phyloP scores from a whole-genome alignment of 2,113 vertebrate species.

The Phyllostomus discolor region DNA sequence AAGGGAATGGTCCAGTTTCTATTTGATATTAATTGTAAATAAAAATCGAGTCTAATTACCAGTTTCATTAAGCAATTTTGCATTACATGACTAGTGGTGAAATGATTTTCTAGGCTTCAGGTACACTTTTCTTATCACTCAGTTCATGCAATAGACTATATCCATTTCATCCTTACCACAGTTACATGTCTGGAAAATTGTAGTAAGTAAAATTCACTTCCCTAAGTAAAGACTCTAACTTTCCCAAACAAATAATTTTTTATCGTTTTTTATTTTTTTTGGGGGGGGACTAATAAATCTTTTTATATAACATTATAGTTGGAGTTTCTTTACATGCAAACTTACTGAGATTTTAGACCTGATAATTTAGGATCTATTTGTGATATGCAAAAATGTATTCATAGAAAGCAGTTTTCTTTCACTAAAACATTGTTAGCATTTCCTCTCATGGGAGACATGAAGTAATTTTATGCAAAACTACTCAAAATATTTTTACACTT shows the following conservation, averaged over 20 bases:
- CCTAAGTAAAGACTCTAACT: not conserved
- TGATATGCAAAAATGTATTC: slow-evolving; percentile 78
- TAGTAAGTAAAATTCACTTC: not conserved
- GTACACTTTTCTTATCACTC: not conserved
- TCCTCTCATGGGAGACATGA: slow-evolving; percentile 85
- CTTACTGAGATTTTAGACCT: slow-evolving; percentile 74
- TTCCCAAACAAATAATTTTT: not conserved
- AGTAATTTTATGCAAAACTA: slow-evolving; percentile 83
- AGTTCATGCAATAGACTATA: not conserved
- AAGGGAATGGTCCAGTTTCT: not conserved
- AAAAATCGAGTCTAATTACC: not conserved
- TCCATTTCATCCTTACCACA: not conserved
- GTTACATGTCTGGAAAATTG: not conserved
- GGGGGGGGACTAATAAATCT: slow-evolving; percentile 26
- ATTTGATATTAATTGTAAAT: not conserved
- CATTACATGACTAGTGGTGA: not conserved
- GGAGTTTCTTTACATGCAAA: not conserved
- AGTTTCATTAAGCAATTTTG: not conserved
- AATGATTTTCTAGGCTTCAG: not conserved
- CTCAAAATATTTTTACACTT: slow-evolving; percentile 83
- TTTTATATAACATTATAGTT: slow-evolving; percentile 34
- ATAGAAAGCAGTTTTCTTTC: slow-evolving; percentile 76
- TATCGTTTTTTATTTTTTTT: not conserved
- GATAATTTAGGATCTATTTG: slow-evolving; percentile 77
- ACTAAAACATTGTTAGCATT: slow-evolving; percentile 79